Base-by-base conservation (phyloP, 2,113 vertebrate species). In the Cebus imitator region DNA sequence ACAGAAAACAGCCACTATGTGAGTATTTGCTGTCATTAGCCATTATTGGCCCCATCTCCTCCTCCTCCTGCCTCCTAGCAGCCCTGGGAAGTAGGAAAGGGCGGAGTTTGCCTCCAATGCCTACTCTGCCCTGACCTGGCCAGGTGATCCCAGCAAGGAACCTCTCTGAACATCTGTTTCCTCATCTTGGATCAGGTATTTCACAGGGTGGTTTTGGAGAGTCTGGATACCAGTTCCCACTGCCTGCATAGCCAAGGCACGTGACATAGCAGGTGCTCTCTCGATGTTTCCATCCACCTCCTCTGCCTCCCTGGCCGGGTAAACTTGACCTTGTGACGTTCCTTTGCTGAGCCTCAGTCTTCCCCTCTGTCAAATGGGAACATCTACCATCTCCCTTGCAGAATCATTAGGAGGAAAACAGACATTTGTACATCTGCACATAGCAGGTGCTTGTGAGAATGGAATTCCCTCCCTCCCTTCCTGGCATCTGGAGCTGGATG, bases 331-430 rank as follows among this genome's bases (percentile, higher is more conserved):
- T 76, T 3, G 20, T 89, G 84, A n/a, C 3, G 45, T 30, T 0
- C 68, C 48, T 35, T 45, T 50, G 18, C 57, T 9, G 37, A 43
- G 32, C 73, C n/a, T 92, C n/a, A 5, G 43, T 79, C 43, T 87
- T 52, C 80, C 43, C 23, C 12, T 72, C 80, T 52, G 48, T 40
- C 14, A n/a, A 80, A 43, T 21, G 64, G 84, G 64, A 52, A 27
- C 37, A 57, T 58, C 25, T 35, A 4, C 32, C 18, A 7, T 12
- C 43, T n/a, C 45, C 98, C 3, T 98, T 98, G 93, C 99, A 99
- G 97, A 98, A 97, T 45, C 95, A 99, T 80, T 89, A 98, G 45
- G 98, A 61, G 99, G 98, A 98, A 97, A 88, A 99, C 98, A 81
- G 99, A 17, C 99, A 95, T 99, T 99, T 76, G 96, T 91, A 13